Base-by-base conservation (phyloP, 2,797 vertebrate species). In the Enteromius treurensis region DNA sequence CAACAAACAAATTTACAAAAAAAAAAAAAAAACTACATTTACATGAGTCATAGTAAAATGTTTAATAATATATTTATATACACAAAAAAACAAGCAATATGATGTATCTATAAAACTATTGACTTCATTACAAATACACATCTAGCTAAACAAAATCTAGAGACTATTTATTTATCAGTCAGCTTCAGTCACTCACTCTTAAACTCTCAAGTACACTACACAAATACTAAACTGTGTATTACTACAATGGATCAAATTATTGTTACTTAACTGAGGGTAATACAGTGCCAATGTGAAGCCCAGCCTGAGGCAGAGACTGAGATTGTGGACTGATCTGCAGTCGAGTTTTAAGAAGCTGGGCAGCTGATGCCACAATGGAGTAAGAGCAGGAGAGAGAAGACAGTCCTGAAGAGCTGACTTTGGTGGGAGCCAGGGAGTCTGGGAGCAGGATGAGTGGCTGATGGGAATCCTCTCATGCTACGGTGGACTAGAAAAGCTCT, bases 301-400 rank as follows among this genome's bases (percentile, higher is more conserved):
- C 92, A 79, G 87, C 5, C 0, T 90, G 88, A 37, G 88, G 86
- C 15, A 86, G 91, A 47, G 71, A 32, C 45, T 77, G 70, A 42
- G 77, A 29, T 73, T 82, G 51, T 40, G 79, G 82, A 79, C 92
- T 92, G 88, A 96, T 94, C 83, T 88, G 92, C 49, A 95, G 89
- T 42, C 87, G 93, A 1, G 92, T 5, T 79, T 94, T 93, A 84
- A 95, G 87, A 6, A 96, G 94, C 86, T 90, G 93, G 26, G 94
- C 90, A 0, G 94, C 89, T 0, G 95, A 94, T 1, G 89, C 89
- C 87, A 90, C 91, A 0, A 92, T 94, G 91, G 0, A 90, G 77
- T 6, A 92, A 34, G 68, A 79, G 58, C 60, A 81, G 51, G 53
- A 65, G 15, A 55, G 71, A 79, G 76, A 62, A 65, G 49, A 71